Evolutionary conservation across 2,797 vertebrate genomes (phyloP).

Genomic region (Thamnophis elegans): DNA sequence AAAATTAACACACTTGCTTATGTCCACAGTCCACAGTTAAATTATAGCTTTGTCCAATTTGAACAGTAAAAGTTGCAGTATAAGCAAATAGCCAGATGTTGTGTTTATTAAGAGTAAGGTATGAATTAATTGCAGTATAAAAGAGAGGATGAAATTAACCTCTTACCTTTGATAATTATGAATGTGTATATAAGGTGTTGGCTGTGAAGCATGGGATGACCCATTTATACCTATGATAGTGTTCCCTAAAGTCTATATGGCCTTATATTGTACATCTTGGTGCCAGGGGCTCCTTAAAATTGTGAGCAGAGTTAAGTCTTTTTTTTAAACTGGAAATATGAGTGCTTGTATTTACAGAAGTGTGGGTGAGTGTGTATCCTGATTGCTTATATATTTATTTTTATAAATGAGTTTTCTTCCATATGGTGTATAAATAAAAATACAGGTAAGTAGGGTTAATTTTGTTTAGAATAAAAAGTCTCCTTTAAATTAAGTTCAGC

Average conservation of each 20-base stretch:
- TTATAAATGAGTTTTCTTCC: accelerated
- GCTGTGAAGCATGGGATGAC: neutral
- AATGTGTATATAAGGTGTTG: neutral
- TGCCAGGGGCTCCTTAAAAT: neutral
- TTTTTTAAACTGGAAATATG: neutral
- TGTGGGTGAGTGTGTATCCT: neutral
- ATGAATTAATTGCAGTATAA: accelerated
- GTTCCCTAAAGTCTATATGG: neutral
- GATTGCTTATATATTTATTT: neutral
- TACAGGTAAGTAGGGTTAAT: neutral
- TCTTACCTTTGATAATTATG: neutral
- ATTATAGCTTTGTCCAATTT: neutral
- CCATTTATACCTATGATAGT: neutral
- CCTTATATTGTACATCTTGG: neutral
- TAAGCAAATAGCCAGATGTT: neutral
- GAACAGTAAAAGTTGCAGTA: neutral
- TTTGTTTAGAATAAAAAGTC: neutral
- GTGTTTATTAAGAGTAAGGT: neutral
- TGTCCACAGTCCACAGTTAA: neutral
- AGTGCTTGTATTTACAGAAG: neutral
- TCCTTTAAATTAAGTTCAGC: neutral
- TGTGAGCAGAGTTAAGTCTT: neutral
- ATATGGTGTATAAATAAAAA: neutral
- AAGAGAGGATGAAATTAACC: neutral
- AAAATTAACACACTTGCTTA: slow-evolving; percentile 29